Percentiles rank a stretch among this genome's conserved stretches.
phyloP scores from a whole-genome alignment of 2,888 invertebrate species.

The Drosophila anomelani region DNA sequence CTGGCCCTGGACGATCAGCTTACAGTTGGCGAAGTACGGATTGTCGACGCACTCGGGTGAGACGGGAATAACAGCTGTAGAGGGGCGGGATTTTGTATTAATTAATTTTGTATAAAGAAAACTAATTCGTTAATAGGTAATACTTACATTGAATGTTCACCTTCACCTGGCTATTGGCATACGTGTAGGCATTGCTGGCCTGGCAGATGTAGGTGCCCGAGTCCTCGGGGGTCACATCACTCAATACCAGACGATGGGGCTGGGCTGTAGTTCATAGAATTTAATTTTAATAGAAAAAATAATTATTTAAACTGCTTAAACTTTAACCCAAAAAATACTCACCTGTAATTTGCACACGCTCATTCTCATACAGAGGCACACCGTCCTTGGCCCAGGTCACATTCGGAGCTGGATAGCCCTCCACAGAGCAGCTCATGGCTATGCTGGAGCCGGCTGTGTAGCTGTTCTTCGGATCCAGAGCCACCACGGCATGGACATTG shows the following conservation, averaged over 20 bases:
- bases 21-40: constrained; percentile 94
- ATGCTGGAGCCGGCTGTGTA: constrained; percentile 89
- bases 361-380: constrained; percentile 85
- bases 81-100: no score
- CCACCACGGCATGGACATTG: constrained; percentile 87
- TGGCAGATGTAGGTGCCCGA: constrained; percentile 93
- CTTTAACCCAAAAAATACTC: not conserved
- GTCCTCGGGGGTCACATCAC: constrained; percentile 88
- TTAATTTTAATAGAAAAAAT: no score
- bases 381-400: constrained; percentile 94
- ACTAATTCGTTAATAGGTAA: not conserved
- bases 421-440: constrained; percentile 90
- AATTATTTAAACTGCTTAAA: not conserved
- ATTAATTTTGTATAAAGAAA: no score
- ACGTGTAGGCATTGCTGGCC: constrained; percentile 90
- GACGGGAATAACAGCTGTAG: constrained; percentile 86
- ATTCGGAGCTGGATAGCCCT: constrained; percentile 91
- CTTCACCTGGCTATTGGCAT: constrained; percentile 87
- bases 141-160: constrained; percentile 91
- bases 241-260: constrained; percentile 89
- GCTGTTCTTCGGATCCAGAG: constrained; percentile 84
- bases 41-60: constrained; percentile 94
- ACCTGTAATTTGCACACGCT: constrained; percentile 88
- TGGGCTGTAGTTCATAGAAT: constrained; percentile 84
- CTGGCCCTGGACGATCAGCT: constrained; percentile 92